Evolutionary conservation across 2,797 vertebrate species (phyloP).

Genomic region (Orestias chungarensis): DNA sequence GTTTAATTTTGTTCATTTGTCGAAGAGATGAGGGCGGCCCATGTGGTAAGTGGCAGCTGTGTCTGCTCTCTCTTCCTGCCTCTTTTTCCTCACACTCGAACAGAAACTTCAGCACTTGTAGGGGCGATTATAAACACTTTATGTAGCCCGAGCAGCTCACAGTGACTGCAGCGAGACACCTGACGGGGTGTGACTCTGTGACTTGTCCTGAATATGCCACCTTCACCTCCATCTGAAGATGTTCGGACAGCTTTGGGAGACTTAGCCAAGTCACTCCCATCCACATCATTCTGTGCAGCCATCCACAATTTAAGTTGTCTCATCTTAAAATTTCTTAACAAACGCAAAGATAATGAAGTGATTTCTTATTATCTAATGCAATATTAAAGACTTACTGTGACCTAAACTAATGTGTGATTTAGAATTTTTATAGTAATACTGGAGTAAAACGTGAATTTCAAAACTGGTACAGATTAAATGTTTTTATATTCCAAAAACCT

Average conservation of each 20-base stretch:
- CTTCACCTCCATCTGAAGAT: conserved; percentile 35
- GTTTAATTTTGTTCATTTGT: conserved; percentile 60
- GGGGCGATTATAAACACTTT: conserved; percentile 47
- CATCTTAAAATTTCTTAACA: too few species aligned
- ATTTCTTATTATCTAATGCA: background rate
- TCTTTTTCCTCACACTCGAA: conserved; percentile 15
- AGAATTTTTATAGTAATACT: background rate
- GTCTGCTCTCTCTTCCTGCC: conserved; percentile 4
- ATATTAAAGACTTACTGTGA: too few species aligned
- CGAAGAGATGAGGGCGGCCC: conserved; percentile 31
- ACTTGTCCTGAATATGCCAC: conserved; percentile 63
- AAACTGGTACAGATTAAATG: too few species aligned
- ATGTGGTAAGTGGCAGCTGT: conserved; percentile 24
- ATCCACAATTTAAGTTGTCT: conserved; percentile 11
- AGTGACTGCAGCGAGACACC: conserved; percentile 60
- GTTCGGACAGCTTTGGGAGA: conserved; percentile 38
- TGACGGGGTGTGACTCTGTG: conserved; percentile 46
- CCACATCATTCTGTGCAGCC: conserved; percentile 11
- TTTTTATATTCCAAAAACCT: too few species aligned
- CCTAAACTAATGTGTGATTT: background rate
- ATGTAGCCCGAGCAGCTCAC: conserved; percentile 31
- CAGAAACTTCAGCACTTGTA: conserved; percentile 19
- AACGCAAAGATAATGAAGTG: too few species aligned
- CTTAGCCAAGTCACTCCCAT: conserved; percentile 36
- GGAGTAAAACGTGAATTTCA: background rate